These are phyloP conservation scores for Tamias sibiricus DNA, from an alignment of 2,113 vertebrate species.

Conservation along the genomic window DNA sequence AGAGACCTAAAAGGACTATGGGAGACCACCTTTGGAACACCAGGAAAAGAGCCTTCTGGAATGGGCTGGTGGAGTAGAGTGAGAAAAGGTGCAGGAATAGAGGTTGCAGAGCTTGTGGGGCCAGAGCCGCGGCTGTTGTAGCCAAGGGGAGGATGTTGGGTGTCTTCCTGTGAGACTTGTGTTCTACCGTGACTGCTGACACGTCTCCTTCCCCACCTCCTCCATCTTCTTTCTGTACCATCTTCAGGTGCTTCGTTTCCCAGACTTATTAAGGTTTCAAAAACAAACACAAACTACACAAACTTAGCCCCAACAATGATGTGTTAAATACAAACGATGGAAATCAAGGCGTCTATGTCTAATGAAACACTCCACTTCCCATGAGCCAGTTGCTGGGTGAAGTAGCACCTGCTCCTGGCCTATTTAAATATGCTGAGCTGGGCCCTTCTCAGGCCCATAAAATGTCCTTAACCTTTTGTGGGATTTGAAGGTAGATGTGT, in stretches of 20 bases:
- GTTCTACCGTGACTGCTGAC: background rate
- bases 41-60: no score
- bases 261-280: background rate
- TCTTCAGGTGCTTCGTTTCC: background rate
- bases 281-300: background rate
- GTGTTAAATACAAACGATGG: background rate
- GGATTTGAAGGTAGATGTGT: background rate
- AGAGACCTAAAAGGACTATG: background rate
- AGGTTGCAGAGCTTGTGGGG: background rate
- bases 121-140: background rate
- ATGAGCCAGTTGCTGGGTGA: background rate
- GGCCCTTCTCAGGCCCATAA: background rate
- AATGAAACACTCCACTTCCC: background rate
- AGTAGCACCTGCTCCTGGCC: background rate
- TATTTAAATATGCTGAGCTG: background rate
- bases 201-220: background rate
- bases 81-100: background rate
- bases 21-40: background rate
- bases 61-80: no score
- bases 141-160: background rate
- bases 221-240: background rate
- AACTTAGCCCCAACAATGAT: background rate
- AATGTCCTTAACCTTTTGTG: background rate
- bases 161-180: background rate
- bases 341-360: background rate